phyloP scores from a whole-genome alignment of 1,140 invertebrate species.

The Hypothenemus hampei region DNA sequence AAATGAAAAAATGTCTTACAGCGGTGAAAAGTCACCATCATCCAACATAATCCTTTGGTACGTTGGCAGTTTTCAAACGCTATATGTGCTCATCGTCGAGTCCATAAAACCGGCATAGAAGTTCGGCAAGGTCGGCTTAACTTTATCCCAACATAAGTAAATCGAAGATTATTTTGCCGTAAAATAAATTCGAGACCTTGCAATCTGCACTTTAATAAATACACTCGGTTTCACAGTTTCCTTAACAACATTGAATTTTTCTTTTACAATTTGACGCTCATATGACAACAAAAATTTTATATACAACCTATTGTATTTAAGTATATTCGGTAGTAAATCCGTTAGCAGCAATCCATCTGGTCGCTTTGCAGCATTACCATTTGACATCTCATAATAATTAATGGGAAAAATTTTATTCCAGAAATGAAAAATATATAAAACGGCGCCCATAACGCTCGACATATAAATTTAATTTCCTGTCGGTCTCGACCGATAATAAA shows the following conservation, averaged over 20 bases:
- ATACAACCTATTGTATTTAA: not conserved
- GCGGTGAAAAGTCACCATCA: not conserved
- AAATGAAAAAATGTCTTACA: not conserved
- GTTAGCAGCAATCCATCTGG: not conserved
- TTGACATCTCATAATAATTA: constrained; percentile 4
- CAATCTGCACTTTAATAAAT: constrained; percentile 15
- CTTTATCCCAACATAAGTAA: constrained; percentile 10
- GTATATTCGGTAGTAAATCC: not conserved
- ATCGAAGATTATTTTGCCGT: constrained; percentile 23
- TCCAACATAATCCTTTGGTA: constrained; percentile 4
- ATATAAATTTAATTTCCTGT: constrained; percentile 21
- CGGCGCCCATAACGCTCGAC: constrained; percentile 2
- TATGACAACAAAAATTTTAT: not conserved
- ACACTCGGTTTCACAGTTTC: constrained; percentile 15
- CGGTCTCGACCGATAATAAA: constrained; percentile 13
- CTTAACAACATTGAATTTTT: constrained; percentile 1
- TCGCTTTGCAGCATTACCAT: not conserved
- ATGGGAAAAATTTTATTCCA: constrained; percentile 5
- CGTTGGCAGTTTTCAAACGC: constrained; percentile 8
- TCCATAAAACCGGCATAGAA: constrained; percentile 10
- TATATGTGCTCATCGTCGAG: not conserved
- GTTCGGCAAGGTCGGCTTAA: constrained; percentile 14
- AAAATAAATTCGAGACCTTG: constrained; percentile 13
- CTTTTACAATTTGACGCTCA: constrained; percentile 10
- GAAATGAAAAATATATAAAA: constrained; percentile 12